Base-by-base conservation (phyloP, 2,113 vertebrate genomes). In the Corapipo altera region DNA sequence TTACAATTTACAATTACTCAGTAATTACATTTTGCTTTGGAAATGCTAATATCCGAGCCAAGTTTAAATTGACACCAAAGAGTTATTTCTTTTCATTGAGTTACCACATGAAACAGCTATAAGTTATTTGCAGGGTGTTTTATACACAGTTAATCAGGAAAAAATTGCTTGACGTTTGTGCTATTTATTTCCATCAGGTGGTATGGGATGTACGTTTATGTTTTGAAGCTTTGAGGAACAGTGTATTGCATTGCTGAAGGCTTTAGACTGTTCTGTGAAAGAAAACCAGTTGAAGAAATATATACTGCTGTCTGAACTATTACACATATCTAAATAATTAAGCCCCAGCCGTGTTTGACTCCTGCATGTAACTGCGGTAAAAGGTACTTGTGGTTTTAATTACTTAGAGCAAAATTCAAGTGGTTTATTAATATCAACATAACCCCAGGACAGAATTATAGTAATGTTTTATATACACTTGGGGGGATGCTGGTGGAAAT, bases 341-440 rank as follows among this genome's bases (percentile, higher is more conserved):
- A 65, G 43, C 43, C n/a, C 55, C 44, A 67, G 69, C 19, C 2
- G 0, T 3, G 8, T 83, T 91, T 83, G 23, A 46, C 64, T 90
- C 88, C 82, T 96, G 72, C 61, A 85, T 93, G 48, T 64, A 58
- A 85, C 71, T 77, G 69, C 71, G 83, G 55, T 72, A 81, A 91
- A 80, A 84, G 41, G 44, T 81, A 67, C 83, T 92, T 84, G 72
- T 81, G 61, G 78, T 90, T 92, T 94, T 96, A 94, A 94, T 96
- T 88, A 85, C 83, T 77, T 80, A 65, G 55, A 93, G 55, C 57
- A 93, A 96, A 92, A 88, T 88, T 93, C 76, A 92, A 93, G 80
- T 89, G 88, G 67, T 91, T 92, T 96, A 69, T 93, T 95, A 93
- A 71, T 76, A 86, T 46, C 73, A 96, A 87, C 92, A 95, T 46